Percentiles rank a stretch among this genome's conserved stretches.
Conservation (phyloP, 2,113 vertebrate species). For the Elanoides forficatus region DNA sequence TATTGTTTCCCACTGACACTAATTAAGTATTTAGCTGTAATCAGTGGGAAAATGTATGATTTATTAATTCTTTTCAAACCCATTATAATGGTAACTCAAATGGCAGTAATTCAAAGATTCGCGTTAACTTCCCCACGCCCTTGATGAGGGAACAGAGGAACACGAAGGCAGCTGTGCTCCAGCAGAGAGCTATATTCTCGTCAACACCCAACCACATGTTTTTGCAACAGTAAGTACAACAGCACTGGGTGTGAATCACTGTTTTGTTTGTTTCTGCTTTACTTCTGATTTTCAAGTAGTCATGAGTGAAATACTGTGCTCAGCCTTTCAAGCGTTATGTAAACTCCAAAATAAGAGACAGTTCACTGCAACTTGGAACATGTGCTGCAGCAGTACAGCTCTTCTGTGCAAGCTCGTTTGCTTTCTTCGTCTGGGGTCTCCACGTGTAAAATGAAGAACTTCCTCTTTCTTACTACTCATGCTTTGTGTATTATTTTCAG, state of each 20-base stretch:
- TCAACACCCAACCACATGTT: background rate
- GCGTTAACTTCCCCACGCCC: background rate
- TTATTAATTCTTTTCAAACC: background rate
- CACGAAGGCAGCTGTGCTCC: background rate
- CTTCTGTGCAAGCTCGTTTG: background rate
- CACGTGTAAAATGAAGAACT: background rate
- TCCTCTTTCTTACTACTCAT: background rate
- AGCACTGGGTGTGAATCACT: background rate
- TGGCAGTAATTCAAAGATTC: background rate
- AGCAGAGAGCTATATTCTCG: background rate
- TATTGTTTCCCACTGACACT: conserved; percentile 59
- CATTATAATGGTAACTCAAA: background rate
- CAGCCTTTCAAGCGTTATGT: background rate
- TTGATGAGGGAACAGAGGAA: background rate
- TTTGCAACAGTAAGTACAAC: background rate
- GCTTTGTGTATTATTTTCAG: background rate
- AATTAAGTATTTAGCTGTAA: conserved; percentile 56
- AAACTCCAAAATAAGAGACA: background rate
- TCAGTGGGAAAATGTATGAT: background rate
- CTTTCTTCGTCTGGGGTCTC: background rate
- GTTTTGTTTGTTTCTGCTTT: background rate
- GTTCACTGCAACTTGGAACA: background rate
- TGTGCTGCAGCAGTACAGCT: too few species aligned
- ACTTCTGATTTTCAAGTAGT: background rate
- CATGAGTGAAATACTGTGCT: background rate